These are phyloP conservation scores for Elaeidobius kamerunicus DNA, from an alignment of 2,888 invertebrate genomes.

Conservation along the genomic window DNA sequence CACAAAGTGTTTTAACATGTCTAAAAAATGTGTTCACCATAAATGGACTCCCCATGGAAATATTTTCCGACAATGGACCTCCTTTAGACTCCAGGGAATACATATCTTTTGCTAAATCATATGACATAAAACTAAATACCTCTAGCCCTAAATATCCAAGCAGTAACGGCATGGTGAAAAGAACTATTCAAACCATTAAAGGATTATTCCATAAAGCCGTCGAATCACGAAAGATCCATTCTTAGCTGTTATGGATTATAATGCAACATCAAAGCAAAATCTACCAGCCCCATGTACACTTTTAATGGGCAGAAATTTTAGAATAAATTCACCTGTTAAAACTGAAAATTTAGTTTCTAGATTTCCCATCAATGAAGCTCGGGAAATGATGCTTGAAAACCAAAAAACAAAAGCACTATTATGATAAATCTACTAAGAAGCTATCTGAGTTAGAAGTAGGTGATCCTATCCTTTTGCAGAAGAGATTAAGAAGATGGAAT, in stretches of 20 bases:
- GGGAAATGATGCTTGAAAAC: not conserved
- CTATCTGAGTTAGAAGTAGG: not conserved
- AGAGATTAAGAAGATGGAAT: slow-evolving; percentile 1
- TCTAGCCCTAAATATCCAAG: slow-evolving; percentile 31
- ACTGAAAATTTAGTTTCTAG: not conserved
- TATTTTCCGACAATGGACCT: slow-evolving; percentile 29
- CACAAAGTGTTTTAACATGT: not conserved
- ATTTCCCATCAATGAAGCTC: not conserved
- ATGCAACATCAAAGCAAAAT: not conserved
- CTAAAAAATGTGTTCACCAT: slow-evolving; percentile 21
- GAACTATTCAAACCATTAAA: slow-evolving; percentile 34
- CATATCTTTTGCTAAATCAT: slow-evolving; percentile 27
- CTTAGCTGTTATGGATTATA: slow-evolving; percentile 9
- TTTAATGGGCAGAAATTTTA: not conserved
- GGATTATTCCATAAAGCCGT: slow-evolving; percentile 29
- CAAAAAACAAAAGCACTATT: not conserved
- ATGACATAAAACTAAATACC: slow-evolving; percentile 26
- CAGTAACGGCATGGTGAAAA: slow-evolving; percentile 31
- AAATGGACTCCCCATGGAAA: slow-evolving; percentile 22
- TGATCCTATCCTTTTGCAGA: not conserved
- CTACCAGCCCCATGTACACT: not conserved
- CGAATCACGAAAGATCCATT: slow-evolving; percentile 33
- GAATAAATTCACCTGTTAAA: not conserved
- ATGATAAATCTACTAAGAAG: not conserved
- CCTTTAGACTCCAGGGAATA: slow-evolving; percentile 30